A percentile compares a stretch with the other conserved stretches of the same genome.
phyloP scores from a whole-genome alignment of 2,888 invertebrate genomes.

The Perizoma flavofasciatum region DNA sequence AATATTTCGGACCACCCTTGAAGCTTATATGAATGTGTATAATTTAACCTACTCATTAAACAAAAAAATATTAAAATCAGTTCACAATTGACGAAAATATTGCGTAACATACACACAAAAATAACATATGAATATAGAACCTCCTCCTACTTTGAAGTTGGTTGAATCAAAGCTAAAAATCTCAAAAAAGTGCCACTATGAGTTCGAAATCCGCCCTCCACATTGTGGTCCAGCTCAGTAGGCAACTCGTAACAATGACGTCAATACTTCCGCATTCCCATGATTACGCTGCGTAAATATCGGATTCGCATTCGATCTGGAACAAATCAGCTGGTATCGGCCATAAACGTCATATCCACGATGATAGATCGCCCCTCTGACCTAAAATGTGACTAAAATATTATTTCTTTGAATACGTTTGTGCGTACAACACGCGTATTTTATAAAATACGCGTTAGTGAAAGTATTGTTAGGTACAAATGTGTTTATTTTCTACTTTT shows the following conservation, averaged over 20 bases:
- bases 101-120: too few species aligned
- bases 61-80: too few species aligned
- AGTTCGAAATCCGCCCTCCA: constrained; percentile 1
- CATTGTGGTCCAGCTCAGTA: constrained; percentile 27
- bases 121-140: too few species aligned
- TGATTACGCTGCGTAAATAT: constrained; percentile 61
- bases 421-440: constrained; percentile 31
- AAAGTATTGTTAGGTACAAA: background rate
- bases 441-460: too few species aligned
- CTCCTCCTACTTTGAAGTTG: too few species aligned
- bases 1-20: too few species aligned
- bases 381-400: constrained; percentile 53
- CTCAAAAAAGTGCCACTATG: too few species aligned
- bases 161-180: too few species aligned
- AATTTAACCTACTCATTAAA: too few species aligned
- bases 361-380: constrained; percentile 66
- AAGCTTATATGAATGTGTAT: too few species aligned
- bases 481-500: background rate
- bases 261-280: constrained; percentile 45
- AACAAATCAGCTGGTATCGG: constrained; percentile 67
- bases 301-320: constrained; percentile 65
- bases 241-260: constrained; percentile 33
- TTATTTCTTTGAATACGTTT: constrained; percentile 38
- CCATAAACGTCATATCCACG: constrained; percentile 62
- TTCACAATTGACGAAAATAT: too few species aligned